Evolutionary conservation across 1,140 invertebrate genomes (phyloP), one percentile per base, ranked within the genome.

Genomic region (Neodiprion pinetum): DNA sequence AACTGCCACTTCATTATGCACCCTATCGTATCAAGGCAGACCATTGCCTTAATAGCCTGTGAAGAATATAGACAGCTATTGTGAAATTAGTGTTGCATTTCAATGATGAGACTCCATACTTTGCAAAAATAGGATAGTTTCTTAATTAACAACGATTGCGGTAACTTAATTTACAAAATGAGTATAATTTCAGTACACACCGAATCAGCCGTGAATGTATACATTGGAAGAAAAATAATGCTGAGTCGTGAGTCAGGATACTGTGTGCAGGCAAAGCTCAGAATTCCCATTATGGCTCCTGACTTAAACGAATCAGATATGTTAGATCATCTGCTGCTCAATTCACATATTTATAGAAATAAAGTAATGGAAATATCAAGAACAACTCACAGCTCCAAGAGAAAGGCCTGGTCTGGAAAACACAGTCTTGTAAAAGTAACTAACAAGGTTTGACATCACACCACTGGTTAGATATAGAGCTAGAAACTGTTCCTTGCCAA

Each of bases 401-500:
- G 97, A 97, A 74, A 94, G 90, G 49, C 93, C 92, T 71, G 92
- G 89, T 81, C 91, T 90, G 71, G 90, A 88, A 8, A 92, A 89
- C 0, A 91, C 79, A 28, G 93, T 91, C 91, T 98, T 98, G 82
- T 94, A 94, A 0, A 95, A 74, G 79, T 96, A 92, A 89, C 97
- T 98, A 67, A 92, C 90, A 78, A 98, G 93, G 80, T 95, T 97
- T 70, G 97, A 95, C 47, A 98, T 87, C 0, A 97, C 94, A 66
- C 96, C 97, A 77, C 94, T 95, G 80, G 93, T 94, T 72, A 98
- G 86, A 89, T 98, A 99, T 82, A 99, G 90, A 0, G 93, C 96
- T 72, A 97, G 79, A 88, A 98, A 98, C 86, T 99, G 96, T 89
- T 99, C 97, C 83, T 93, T 94, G 21, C 97, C 97, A 79, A 98